Conservation (phyloP, 1,140 invertebrate genomes). For the Anoplophora glabripennis region DNA sequence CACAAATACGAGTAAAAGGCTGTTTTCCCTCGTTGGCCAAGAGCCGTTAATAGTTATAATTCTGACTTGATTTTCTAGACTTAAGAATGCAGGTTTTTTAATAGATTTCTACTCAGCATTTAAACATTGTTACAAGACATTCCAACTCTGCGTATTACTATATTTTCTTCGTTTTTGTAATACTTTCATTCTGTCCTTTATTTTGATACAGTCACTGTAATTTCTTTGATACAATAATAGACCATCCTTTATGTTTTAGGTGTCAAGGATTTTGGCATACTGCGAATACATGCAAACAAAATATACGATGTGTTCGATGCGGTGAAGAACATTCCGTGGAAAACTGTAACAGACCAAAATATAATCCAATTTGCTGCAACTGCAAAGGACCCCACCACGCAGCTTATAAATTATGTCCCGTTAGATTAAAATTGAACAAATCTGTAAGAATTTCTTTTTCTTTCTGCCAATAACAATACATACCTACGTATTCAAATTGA, state of each 20-base stretch:
- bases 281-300: slow-evolving; percentile 53
- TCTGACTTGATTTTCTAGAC: no score
- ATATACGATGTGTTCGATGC: slow-evolving; percentile 55
- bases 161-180: no score
- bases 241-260: slow-evolving; percentile 17
- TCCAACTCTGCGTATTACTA: no score
- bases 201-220: no score
- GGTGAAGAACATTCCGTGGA: slow-evolving; percentile 54
- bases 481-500: not conserved
- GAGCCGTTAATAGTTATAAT: no score
- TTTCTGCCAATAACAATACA: slow-evolving; percentile 35
- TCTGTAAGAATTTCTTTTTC: slow-evolving; percentile 52
- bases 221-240: no score
- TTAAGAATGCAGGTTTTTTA: no score
- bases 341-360: slow-evolving; percentile 51
- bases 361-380: slow-evolving; percentile 55
- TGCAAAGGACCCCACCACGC: slow-evolving; percentile 57
- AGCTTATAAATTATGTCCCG: slow-evolving; percentile 51
- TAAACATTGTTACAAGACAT: no score
- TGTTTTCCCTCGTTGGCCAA: no score
- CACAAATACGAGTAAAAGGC: no score
- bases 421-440: slow-evolving; percentile 52
- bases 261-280: slow-evolving; percentile 59
- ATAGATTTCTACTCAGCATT: no score
- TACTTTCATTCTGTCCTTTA: no score